A percentile compares a stretch with the other conserved stretches of the same genome.
phyloP scores from a whole-genome alignment of 2,888 invertebrate genomes.

The Polydrusus tereticollis region DNA sequence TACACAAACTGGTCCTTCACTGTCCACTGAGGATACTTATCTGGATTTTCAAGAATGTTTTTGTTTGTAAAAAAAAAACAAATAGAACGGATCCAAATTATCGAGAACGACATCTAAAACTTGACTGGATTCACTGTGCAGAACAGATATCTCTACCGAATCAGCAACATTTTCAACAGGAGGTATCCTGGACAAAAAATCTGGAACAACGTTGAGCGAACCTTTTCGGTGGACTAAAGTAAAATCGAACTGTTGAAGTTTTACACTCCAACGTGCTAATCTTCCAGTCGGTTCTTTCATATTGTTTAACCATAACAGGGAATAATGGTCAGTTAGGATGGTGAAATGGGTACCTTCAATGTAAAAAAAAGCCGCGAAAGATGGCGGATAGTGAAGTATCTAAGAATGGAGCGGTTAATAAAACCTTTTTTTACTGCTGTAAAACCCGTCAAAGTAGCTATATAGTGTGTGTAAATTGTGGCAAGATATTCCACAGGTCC shows the following conservation, averaged over 20 bases:
- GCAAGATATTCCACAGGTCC: no score
- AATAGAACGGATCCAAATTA: not conserved
- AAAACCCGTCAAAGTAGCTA: no score
- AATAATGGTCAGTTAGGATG: constrained; percentile 53
- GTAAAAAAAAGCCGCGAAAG: no score
- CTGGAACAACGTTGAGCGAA: constrained; percentile 45
- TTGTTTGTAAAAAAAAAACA: no score
- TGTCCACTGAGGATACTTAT: constrained; percentile 11
- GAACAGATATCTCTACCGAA: not conserved
- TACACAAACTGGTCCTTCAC: not conserved
- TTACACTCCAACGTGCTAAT: constrained; percentile 52
- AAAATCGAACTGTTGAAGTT: constrained; percentile 47
- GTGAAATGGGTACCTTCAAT: constrained; percentile 52
- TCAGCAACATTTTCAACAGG: not conserved
- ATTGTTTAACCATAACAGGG: constrained; percentile 49
- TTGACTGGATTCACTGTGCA: not conserved
- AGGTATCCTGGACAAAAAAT: constrained; percentile 40
- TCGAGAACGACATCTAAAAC: constrained; percentile 5
- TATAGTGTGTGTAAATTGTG: no score
- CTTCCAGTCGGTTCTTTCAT: constrained; percentile 40
- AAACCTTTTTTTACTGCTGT: no score
- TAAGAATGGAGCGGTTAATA: no score
- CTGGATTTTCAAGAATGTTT: not conserved
- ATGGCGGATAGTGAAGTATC: no score
- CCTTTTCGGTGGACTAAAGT: constrained; percentile 50